phyloP scores from a whole-genome alignment of 2,797 vertebrate genomes.

The Eptatretus atami region DNA sequence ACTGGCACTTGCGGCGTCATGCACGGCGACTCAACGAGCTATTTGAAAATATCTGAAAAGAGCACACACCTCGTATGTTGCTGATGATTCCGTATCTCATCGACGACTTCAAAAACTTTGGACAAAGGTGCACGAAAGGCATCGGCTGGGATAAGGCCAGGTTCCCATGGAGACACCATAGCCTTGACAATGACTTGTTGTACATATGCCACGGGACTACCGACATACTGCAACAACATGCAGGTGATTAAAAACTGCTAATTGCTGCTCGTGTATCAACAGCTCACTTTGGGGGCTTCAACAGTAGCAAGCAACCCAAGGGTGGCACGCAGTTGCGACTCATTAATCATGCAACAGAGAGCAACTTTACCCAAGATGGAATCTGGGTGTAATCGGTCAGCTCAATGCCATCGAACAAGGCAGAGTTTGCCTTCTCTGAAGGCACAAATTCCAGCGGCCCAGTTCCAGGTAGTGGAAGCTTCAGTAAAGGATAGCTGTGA shows the following conservation, averaged over 20 bases:
- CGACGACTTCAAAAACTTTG: slow-evolving; percentile 50
- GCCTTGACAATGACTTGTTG: slow-evolving; percentile 87
- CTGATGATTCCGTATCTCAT: slow-evolving; percentile 66
- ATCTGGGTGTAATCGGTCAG: background rate
- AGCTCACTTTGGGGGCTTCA: too few species aligned
- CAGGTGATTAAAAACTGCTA: background rate
- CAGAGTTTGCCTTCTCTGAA: slow-evolving; percentile 35
- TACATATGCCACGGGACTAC: slow-evolving; percentile 65
- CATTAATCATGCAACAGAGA: too few species aligned
- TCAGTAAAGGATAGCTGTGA: slow-evolving; percentile 46
- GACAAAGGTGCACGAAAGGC: slow-evolving; percentile 57
- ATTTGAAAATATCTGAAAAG: too few species aligned
- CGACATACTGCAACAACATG: slow-evolving; percentile 27
- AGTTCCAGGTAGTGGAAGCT: slow-evolving; percentile 68
- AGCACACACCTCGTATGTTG: slow-evolving; percentile 34
- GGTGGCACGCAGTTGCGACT: too few species aligned
- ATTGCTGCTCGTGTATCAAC: background rate
- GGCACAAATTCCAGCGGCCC: slow-evolving; percentile 83
- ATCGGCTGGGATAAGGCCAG: slow-evolving; percentile 48
- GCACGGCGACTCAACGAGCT: too few species aligned
- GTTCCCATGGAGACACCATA: slow-evolving; percentile 69
- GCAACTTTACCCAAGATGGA: background rate
- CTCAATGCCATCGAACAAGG: slow-evolving; percentile 20
- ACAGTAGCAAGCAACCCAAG: too few species aligned
- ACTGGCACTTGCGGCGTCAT: too few species aligned